phyloP scores from a whole-genome alignment of 2,888 invertebrate genomes.

The Apamea sordens region DNA sequence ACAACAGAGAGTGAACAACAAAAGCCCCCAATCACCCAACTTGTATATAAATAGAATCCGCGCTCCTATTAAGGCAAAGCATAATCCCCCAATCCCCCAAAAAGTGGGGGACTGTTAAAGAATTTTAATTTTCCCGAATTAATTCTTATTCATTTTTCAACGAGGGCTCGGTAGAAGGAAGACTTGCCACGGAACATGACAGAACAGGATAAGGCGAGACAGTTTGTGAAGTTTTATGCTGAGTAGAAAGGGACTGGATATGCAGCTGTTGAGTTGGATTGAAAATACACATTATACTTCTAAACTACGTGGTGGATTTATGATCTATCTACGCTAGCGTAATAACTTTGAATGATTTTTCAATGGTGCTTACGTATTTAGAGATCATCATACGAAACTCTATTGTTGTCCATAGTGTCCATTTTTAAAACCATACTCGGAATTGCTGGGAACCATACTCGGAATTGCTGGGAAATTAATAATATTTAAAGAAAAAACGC shows the following conservation, averaged over 20 bases:
- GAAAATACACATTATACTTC: background rate
- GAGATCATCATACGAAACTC: background rate
- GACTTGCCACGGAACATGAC: slow-evolving; percentile 36
- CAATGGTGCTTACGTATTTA: background rate
- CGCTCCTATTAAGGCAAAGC: slow-evolving; percentile 52
- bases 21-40: slow-evolving; percentile 45
- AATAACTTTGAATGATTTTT: background rate
- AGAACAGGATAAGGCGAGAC: slow-evolving; percentile 51
- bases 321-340: background rate
- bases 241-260: background rate
- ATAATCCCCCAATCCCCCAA: slow-evolving; percentile 63
- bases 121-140: slow-evolving; percentile 79
- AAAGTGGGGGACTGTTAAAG: slow-evolving; percentile 70
- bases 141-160: slow-evolving; percentile 79
- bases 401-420: background rate
- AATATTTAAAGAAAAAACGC: background rate
- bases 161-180: slow-evolving; percentile 60
- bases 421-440: background rate
- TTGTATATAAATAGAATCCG: slow-evolving; percentile 49
- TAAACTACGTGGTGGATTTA: background rate
- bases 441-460: background rate
- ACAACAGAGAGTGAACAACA: slow-evolving; percentile 34
- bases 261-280: background rate
- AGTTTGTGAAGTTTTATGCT: background rate
- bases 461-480: background rate